These are phyloP conservation scores for Pachyseris speciosa DNA, from an alignment of 64 coral and sea anemone genomes.

Conservation along the genomic window DNA sequence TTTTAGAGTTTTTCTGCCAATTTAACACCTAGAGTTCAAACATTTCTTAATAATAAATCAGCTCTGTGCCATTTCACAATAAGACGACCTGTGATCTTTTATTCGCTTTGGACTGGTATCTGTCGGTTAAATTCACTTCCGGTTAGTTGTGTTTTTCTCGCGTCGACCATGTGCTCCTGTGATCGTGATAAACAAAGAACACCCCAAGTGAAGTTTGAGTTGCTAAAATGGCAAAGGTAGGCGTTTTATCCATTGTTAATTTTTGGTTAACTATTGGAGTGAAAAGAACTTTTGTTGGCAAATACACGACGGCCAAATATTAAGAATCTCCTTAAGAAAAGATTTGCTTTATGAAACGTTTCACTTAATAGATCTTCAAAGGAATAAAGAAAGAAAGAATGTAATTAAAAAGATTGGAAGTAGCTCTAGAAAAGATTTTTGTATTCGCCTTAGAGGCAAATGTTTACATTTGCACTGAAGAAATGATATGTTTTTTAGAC, in stretches of 20 bases:
- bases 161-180: neutral
- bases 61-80: neutral
- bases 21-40: neutral
- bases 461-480: too few relatives aligned
- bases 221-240: neutral
- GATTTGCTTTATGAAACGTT: too few relatives aligned
- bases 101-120: slow-evolving; percentile 11
- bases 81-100: slow-evolving; percentile 54
- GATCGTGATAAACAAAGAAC: neutral
- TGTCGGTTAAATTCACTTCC: slow-evolving; percentile 18
- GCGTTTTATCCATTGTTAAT: neutral
- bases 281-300: too few relatives aligned
- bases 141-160: neutral
- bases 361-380: too few relatives aligned
- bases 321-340: too few relatives aligned
- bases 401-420: too few relatives aligned
- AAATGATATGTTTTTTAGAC: neutral
- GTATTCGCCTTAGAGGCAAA: too few relatives aligned
- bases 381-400: too few relatives aligned
- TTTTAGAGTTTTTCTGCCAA: neutral
- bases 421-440: too few relatives aligned
- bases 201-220: too few relatives aligned
- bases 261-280: too few relatives aligned
- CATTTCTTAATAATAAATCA: slow-evolving; percentile 4
- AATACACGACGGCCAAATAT: too few relatives aligned